Evolutionary conservation across 2,888 invertebrate species (phyloP).

Genomic region (Drosophila helvetica): DNA sequence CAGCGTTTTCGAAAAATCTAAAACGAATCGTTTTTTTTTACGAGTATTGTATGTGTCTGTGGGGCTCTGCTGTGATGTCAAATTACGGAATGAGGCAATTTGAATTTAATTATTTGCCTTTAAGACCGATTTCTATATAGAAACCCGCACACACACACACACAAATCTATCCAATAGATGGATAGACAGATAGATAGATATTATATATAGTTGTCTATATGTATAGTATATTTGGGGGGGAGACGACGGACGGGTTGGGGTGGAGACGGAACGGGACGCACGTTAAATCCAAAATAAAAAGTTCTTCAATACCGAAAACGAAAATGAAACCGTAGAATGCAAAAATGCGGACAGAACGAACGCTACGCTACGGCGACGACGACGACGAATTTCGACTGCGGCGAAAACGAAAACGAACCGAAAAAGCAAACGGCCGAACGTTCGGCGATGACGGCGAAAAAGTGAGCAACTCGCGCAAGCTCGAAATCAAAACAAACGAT

Average conservation of each 20-base stretch:
- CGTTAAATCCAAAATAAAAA: slow-evolving; percentile 46
- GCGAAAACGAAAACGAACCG: slow-evolving; percentile 66
- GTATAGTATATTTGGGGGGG: slow-evolving; percentile 1
- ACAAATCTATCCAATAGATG: not conserved
- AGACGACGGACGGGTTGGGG: slow-evolving; percentile 16
- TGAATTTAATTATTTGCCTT: slow-evolving; percentile 32
- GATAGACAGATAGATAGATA: slow-evolving; percentile 21
- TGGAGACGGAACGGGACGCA: not conserved
- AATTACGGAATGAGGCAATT: slow-evolving; percentile 31
- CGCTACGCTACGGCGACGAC: slow-evolving; percentile 47
- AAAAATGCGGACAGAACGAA: slow-evolving; percentile 64
- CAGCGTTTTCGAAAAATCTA: slow-evolving; percentile 69
- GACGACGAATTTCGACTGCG: slow-evolving; percentile 76
- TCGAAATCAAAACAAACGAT: slow-evolving; percentile 75
- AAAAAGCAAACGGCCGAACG: slow-evolving; percentile 43
- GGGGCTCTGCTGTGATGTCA: slow-evolving; percentile 10
- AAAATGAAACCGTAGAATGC: slow-evolving; percentile 47
- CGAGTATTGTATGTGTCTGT: not conserved
- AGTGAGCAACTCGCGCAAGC: slow-evolving; percentile 65
- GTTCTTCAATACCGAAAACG: slow-evolving; percentile 47
- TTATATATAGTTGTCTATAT: slow-evolving; percentile 39
- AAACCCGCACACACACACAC: slow-evolving; percentile 11
- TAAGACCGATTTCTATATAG: slow-evolving; percentile 42
- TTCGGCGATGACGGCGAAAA: slow-evolving; percentile 44
- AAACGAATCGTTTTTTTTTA: slow-evolving; percentile 44